Evolutionary conservation across 2,797 vertebrate species (phyloP), one percentile per base, ranked within the genome.

Genomic region (Iguana delicatissima): DNA sequence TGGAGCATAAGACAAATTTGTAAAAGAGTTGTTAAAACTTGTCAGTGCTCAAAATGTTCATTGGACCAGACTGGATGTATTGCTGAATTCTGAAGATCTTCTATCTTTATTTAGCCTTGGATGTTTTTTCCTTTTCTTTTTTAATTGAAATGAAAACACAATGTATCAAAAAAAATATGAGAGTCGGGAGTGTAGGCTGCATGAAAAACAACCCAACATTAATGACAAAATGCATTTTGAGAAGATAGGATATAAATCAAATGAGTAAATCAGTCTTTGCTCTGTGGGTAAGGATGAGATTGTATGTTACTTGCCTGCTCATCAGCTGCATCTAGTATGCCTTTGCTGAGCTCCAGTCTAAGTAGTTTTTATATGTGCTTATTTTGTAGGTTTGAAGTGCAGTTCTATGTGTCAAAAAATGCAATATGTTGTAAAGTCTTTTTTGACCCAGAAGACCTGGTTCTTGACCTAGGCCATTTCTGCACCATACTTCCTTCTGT

Each of bases 361-460:
- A 52, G 64, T 22, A 92, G 55, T 50, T 77, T 88, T 38, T 89
- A 69, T 32, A 69, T 1, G 9, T 69, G 26, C 9, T 84, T 77
- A 62, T 26, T 86, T 35, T 46, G 38, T 84, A 46, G 38, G 38
- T 64, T 67, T 62, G 59, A 24, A 84, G 38, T 64, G 24, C 35
- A 84, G 42, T 46, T 50, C 52, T 84, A 5, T 83, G 9, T 26
- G 46, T 84, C 14, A 85, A 92, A 83, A 89, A 80, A 94, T 1
- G 6, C 93, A 92, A 85, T 95, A 89, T 85, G 0, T 95, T 94
- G 95, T 93, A 95, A 97, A 95, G 92, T 91, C 91, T 91, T 92
- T 93, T 93, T 38, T 93, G 91, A 90, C 94, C 95, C 92, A 95
- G 76, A 91, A 93, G 91, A 92, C 94, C 91, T 26, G 35, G 95